phyloP scores from a whole-genome alignment of 2,113 vertebrate species.

The Leuciscus idus region DNA sequence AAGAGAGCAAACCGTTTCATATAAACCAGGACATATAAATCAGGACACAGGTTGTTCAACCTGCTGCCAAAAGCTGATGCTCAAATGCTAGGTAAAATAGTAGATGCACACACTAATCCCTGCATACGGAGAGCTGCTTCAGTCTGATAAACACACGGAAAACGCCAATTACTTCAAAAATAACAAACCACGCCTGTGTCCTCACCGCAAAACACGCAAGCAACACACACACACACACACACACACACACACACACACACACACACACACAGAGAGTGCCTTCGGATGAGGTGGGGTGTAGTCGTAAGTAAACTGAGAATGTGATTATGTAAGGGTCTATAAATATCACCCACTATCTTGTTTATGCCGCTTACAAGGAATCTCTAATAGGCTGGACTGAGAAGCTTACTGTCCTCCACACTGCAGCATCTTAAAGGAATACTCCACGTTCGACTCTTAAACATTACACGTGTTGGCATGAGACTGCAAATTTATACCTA shows the following conservation, averaged over 20 bases:
- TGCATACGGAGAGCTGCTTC: background rate
- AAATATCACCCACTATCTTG: conserved; percentile 54
- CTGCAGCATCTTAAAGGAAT: background rate
- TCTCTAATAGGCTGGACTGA: conserved; percentile 14
- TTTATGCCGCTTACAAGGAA: conserved; percentile 51
- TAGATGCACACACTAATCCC: background rate
- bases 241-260: background rate
- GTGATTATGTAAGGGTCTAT: conserved; percentile 52
- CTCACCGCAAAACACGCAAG: conserved; percentile 1
- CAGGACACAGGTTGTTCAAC: background rate
- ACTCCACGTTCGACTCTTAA: background rate
- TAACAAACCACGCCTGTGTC: conserved; percentile 19
- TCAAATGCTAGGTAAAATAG: background rate
- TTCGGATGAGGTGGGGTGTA: conserved; percentile 33
- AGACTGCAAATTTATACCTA: background rate
- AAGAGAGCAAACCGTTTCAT: background rate
- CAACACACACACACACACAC: background rate
- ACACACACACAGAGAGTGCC: conserved; percentile 1
- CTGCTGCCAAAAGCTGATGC: background rate
- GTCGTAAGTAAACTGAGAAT: conserved; percentile 43
- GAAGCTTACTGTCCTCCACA: conserved; percentile 16
- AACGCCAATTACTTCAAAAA: conserved; percentile 1
- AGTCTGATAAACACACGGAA: background rate
- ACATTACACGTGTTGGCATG: background rate
- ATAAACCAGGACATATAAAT: background rate